Conservation (phyloP, 1,140 invertebrate species). For the Papilio helenus region DNA sequence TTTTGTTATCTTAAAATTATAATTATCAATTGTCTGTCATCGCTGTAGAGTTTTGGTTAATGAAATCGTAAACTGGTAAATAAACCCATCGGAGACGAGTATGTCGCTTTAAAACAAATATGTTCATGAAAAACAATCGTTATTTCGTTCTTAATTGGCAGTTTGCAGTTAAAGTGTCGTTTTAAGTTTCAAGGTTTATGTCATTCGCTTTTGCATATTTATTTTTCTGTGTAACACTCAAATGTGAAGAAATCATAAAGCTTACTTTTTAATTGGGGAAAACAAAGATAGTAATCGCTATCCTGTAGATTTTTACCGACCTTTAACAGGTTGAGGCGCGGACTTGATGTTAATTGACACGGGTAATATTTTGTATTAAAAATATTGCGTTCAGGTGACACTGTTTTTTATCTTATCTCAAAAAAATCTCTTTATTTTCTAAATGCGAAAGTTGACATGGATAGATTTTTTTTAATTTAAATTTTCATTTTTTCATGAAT, state of each 20-base stretch:
- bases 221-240: background rate
- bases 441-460: no score
- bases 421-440: no score
- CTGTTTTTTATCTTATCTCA: no score
- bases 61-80: background rate
- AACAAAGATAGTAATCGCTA: background rate
- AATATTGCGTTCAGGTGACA: background rate
- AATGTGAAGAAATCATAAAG: background rate
- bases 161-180: background rate
- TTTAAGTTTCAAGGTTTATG: slow-evolving; percentile 10
- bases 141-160: slow-evolving; percentile 18
- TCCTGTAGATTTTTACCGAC: background rate
- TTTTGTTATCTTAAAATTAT: background rate
- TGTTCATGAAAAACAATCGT: background rate
- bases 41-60: background rate
- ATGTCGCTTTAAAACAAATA: slow-evolving; percentile 8
- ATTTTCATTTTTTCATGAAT: no score
- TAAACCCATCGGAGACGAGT: background rate
- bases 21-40: background rate
- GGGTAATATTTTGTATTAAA: slow-evolving; percentile 12
- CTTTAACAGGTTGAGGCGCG: background rate
- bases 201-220: background rate
- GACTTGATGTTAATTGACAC: background rate
- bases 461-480: no score
- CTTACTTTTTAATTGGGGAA: background rate